Conservation (phyloP, 2,888 invertebrate genomes). For the Leucania comma region DNA sequence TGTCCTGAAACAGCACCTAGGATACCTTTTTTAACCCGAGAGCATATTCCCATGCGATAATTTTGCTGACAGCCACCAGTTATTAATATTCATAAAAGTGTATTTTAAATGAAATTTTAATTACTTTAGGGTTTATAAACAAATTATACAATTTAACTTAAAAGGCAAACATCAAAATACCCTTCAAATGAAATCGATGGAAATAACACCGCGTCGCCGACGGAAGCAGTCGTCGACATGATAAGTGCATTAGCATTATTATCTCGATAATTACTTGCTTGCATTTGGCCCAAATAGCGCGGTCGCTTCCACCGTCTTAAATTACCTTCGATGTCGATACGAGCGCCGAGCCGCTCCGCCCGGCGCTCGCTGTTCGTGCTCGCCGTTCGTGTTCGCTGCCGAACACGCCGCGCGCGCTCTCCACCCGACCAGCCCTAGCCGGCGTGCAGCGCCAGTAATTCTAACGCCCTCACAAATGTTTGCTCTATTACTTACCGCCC, state of each 20-base stretch:
- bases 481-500: conserved; percentile 84
- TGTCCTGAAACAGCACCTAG: too few relatives aligned
- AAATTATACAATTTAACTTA: conserved; percentile 49
- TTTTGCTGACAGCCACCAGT: too few relatives aligned
- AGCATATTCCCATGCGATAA: too few relatives aligned
- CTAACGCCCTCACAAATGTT: conserved; percentile 80
- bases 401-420: conserved; percentile 58
- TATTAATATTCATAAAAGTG: too few relatives aligned
- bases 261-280: conserved; percentile 90
- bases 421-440: conserved; percentile 75
- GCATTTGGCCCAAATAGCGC: conserved; percentile 89
- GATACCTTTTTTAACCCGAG: too few relatives aligned
- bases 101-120: conserved; percentile 8
- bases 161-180: conserved; percentile 57
- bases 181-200: conserved; percentile 72
- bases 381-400: conserved; percentile 17
- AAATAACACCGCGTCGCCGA: conserved; percentile 75
- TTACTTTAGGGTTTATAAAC: conserved; percentile 43
- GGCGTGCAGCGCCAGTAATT: conserved; percentile 64
- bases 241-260: conserved; percentile 91
- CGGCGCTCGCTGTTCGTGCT: conserved; percentile 59
- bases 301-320: conserved; percentile 85
- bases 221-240: conserved; percentile 89
- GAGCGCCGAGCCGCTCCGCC: conserved; percentile 71
- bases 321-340: conserved; percentile 82